Percentiles rank a stretch among this genome's conserved stretches.
Evolutionary conservation across 2,797 vertebrate genomes (phyloP).

Genomic region (Propithecus perrieri): DNA sequence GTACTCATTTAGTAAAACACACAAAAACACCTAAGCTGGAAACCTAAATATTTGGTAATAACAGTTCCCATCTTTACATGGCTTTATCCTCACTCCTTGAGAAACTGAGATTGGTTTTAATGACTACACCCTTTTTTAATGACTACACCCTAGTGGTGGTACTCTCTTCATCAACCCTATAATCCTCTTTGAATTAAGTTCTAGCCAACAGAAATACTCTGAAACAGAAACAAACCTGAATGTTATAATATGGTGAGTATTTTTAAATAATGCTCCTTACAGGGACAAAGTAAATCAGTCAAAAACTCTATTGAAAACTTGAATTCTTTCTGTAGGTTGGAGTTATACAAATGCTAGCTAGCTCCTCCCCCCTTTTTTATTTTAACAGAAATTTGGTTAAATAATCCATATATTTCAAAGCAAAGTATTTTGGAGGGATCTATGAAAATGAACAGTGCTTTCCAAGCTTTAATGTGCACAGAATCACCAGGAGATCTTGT

Average conservation of each 20-base stretch:
- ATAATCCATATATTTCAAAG: neutral
- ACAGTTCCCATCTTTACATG: neutral
- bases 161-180: neutral
- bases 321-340: neutral
- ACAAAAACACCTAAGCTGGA: neutral
- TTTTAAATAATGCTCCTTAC: neutral
- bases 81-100: neutral
- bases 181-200: neutral
- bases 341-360: neutral
- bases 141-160: neutral
- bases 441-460: neutral
- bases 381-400: neutral
- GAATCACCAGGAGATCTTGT: neutral
- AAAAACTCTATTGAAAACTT: neutral
- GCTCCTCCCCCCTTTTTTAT: neutral
- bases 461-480: neutral
- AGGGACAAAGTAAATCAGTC: neutral
- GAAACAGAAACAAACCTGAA: neutral
- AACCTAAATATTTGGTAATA: neutral
- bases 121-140: neutral
- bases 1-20: neutral
- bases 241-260: neutral
- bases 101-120: neutral
- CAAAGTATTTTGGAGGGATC: neutral
- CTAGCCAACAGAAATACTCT: neutral